Base-by-base conservation (phyloP, 64 coral and sea anemone species). In the Trachythela sp. region DNA sequence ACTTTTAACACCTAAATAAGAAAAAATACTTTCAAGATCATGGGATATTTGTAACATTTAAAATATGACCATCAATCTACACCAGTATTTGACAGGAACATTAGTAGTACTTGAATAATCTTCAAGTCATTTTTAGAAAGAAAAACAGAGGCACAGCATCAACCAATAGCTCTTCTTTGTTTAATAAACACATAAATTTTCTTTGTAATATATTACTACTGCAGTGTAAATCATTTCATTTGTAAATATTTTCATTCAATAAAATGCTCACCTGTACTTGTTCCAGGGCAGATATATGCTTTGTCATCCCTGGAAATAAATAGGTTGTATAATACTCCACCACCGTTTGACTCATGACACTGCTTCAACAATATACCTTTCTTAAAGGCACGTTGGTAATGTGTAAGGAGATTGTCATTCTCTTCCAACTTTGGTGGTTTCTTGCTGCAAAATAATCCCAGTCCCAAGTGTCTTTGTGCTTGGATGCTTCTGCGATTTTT, bases 251-350 rank as follows among this genome's bases (percentile, higher is more conserved):
- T 56, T 27, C 10, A 15, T 36, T 86, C 85, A 54, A 4, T 83
- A 32, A 31, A 41, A 36, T 40, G 50, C 84, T 50, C 54, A 59
- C 85, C 85, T 87, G 85, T 87, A 13, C 50, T 87, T 87, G 85
- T 87, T 13, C 15, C 85, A 39, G 85, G 52, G 13, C 85, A 87
- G 2, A 60, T 59, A 31, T 87, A 87, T 18, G 85, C 51, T 18
- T 87, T 88, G 36, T 88, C 87, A 88, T 88, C 87, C 52, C 86
- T 88, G 56, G 86, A 72, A n/a, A 88, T 88, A 70, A 88, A 88
- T 9, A 88, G 60, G 54, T 42, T 88, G 20, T 8, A 88, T 30
- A 64, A 64, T 39, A 51, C 59, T 9, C 36, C 86, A 39, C 20
- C 24, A 36, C 27, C 86, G 27, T 88, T 54, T 22, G 59, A 88